Conservation (phyloP, 2,797 vertebrate species). For the Xiphophorus birchmanni region DNA sequence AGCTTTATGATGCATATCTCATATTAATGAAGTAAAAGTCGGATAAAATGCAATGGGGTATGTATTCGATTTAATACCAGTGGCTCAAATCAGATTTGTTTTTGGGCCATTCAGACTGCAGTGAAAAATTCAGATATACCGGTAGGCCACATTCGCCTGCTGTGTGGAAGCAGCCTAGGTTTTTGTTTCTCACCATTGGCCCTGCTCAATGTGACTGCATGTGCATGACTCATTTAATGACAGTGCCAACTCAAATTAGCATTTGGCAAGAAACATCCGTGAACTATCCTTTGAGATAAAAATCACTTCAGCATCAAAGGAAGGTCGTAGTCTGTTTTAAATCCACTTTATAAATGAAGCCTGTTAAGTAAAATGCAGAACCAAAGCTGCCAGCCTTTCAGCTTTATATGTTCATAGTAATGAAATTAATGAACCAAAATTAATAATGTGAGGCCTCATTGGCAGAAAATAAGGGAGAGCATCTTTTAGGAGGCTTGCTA, state of each 20-base stretch:
- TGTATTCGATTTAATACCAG: too few species aligned
- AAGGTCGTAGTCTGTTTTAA: not conserved
- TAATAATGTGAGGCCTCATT: constrained; percentile 9
- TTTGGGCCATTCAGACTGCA: too few species aligned
- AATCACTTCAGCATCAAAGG: not conserved
- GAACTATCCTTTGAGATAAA: not conserved
- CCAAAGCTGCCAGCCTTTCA: not conserved
- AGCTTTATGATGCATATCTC: too few species aligned
- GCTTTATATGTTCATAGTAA: constrained; percentile 11
- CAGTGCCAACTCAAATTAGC: constrained; percentile 5
- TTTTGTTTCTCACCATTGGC: not conserved
- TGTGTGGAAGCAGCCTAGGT: not conserved
- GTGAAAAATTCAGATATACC: too few species aligned
- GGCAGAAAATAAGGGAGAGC: not conserved
- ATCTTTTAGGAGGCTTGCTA: not conserved
- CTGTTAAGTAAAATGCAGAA: not conserved
- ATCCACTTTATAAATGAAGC: not conserved
- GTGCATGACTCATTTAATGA: not conserved
- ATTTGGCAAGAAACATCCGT: not conserved
- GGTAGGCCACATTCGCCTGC: too few species aligned
- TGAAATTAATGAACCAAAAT: constrained; percentile 11
- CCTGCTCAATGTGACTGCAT: not conserved
- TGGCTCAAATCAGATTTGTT: too few species aligned
- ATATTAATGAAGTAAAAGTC: too few species aligned
- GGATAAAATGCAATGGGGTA: too few species aligned